Evolutionary conservation across 2,113 vertebrate species (phyloP).

Genomic region (Cervus canadensis): DNA sequence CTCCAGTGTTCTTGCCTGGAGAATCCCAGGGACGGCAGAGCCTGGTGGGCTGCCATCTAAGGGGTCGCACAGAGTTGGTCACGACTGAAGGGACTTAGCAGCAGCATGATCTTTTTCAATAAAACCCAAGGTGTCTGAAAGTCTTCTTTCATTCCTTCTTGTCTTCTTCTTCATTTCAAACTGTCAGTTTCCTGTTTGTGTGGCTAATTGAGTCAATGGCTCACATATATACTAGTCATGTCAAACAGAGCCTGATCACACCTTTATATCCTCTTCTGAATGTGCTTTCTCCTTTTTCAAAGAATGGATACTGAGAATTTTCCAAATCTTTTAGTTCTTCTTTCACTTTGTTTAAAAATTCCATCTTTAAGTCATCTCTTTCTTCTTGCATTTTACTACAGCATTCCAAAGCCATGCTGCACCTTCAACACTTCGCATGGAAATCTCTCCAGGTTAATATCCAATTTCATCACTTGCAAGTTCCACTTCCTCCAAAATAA

Average conservation of each 20-base stretch:
- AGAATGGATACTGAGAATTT: neutral
- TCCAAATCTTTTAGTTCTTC: neutral
- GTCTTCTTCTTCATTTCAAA: neutral
- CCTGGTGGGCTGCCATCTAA: neutral
- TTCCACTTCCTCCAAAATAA: neutral
- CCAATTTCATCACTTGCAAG: neutral
- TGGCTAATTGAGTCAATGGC: neutral
- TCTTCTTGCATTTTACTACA: neutral
- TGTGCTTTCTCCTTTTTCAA: neutral
- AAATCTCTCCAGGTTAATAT: neutral
- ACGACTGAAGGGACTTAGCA: fast-evolving
- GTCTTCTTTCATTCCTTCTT: neutral
- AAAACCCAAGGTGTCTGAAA: neutral
- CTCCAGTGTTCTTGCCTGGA: neutral
- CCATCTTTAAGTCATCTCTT: neutral
- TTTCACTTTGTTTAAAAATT: neutral
- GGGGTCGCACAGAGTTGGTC: fast-evolving
- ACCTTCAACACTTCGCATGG: neutral
- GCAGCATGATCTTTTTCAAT: neutral
- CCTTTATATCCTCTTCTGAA: neutral
- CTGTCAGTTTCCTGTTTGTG: neutral
- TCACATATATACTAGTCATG: neutral
- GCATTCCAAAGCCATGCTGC: neutral
- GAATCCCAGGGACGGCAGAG: neutral
- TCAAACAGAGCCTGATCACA: neutral